phyloP scores from a whole-genome alignment of 2,797 vertebrate species.

The Pelodytes ibericus region DNA sequence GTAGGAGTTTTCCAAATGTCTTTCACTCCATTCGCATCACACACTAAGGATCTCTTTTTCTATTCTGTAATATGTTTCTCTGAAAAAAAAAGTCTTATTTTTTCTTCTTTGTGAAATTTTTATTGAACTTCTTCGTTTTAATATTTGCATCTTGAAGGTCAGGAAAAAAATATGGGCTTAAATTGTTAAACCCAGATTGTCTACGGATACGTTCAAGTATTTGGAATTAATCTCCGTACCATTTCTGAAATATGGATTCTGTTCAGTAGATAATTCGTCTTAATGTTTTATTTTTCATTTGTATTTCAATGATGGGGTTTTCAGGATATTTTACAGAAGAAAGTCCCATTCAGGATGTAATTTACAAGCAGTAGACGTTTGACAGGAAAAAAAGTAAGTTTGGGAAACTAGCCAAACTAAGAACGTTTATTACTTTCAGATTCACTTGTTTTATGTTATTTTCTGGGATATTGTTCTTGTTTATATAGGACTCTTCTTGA shows the following conservation, averaged over 20 bases:
- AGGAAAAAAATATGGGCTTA: not conserved
- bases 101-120: slow-evolving; percentile 1
- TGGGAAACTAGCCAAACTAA: slow-evolving; percentile 17
- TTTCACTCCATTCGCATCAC: slow-evolving; percentile 61
- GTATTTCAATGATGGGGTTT: slow-evolving; percentile 4
- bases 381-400: not conserved
- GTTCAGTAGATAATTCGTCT: not conserved
- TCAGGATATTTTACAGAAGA: not conserved
- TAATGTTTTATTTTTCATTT: not conserved
- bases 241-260: not conserved
- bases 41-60: slow-evolving; percentile 32
- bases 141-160: not conserved
- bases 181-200: not conserved
- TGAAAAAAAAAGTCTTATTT: not conserved
- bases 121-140: slow-evolving; percentile 52
- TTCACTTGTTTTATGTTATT: slow-evolving; percentile 2
- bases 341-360: slow-evolving; percentile 17
- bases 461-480: not conserved
- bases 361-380: slow-evolving; percentile 9
- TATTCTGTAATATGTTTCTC: not conserved
- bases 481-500: not conserved
- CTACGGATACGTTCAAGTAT: not conserved
- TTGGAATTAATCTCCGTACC: not conserved
- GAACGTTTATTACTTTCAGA: slow-evolving; percentile 5
- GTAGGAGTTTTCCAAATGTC: slow-evolving; percentile 63